Percentiles rank a stretch among this genome's conserved stretches.
Evolutionary conservation across 2,888 invertebrate species (phyloP).

Genomic region (Volucella inflata): DNA sequence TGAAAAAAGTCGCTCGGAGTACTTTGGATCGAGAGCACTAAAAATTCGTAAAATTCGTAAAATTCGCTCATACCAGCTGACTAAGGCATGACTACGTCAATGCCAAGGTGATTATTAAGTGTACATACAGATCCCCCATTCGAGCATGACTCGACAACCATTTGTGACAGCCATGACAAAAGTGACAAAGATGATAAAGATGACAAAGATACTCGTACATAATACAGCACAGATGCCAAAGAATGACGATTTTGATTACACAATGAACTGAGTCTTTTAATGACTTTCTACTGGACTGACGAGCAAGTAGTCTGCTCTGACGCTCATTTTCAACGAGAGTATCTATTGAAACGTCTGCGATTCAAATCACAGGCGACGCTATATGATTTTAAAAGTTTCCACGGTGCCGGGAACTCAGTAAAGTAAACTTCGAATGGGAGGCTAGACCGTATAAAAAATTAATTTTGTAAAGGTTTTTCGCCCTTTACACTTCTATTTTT

Average conservation of each 20-base stretch:
- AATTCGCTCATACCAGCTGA: too few relatives aligned
- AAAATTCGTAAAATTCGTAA: too few relatives aligned
- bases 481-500: not conserved
- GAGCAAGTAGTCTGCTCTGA: not conserved
- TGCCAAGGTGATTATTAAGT: slow-evolving; percentile 1
- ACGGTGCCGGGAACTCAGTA: too few relatives aligned
- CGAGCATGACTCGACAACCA: too few relatives aligned
- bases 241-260: slow-evolving; percentile 15
- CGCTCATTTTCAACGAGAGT: not conserved
- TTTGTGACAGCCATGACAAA: too few relatives aligned
- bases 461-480: not conserved
- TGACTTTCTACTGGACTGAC: not conserved
- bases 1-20: not conserved
- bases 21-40: too few relatives aligned
- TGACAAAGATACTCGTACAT: too few relatives aligned
- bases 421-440: too few relatives aligned
- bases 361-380: not conserved
- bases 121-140: not conserved
- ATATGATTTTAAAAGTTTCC: not conserved
- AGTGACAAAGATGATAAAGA: too few relatives aligned
- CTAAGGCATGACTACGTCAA: not conserved
- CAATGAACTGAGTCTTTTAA: not conserved
- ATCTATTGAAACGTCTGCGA: not conserved
- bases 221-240: not conserved
- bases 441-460: not conserved